A percentile compares a stretch with the other conserved stretches of the same genome.
Conservation (phyloP, 2,113 vertebrate genomes). For the Athene noctua region DNA sequence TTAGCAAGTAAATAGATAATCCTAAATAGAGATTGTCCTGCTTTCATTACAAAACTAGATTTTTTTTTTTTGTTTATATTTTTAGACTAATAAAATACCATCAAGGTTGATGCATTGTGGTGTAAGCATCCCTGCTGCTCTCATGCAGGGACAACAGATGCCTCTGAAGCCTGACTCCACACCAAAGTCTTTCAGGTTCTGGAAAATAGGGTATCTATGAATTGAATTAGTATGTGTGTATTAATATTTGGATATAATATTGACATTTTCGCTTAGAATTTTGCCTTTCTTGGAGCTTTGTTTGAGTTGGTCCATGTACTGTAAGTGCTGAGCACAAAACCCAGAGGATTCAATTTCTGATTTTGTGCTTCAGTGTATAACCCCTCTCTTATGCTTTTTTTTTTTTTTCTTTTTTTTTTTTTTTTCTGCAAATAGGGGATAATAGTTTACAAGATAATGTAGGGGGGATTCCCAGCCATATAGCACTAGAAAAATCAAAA, state of each 20-base stretch:
- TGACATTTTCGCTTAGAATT: background rate
- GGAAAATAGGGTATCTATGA: background rate
- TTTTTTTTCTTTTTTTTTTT: background rate
- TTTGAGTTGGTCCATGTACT: background rate
- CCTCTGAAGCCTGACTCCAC: background rate
- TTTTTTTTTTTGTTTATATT: background rate
- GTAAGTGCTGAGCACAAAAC: background rate
- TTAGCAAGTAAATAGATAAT: background rate
- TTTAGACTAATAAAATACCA: background rate
- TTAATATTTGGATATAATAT: background rate
- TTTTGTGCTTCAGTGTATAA: background rate
- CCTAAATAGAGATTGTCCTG: background rate
- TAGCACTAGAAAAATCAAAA: background rate
- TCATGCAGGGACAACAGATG: accelerated
- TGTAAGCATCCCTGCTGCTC: background rate
- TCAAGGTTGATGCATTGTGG: background rate
- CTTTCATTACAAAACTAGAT: background rate
- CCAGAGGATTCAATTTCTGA: accelerated
- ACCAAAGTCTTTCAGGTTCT: background rate
- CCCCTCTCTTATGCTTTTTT: accelerated
- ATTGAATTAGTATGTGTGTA: background rate
- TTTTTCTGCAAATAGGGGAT: too few relatives aligned
- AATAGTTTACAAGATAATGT: background rate
- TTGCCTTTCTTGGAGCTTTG: background rate
- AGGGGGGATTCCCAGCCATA: background rate